phyloP scores from a whole-genome alignment of 2,797 vertebrate genomes.

The Neomorphus geoffroyi region DNA sequence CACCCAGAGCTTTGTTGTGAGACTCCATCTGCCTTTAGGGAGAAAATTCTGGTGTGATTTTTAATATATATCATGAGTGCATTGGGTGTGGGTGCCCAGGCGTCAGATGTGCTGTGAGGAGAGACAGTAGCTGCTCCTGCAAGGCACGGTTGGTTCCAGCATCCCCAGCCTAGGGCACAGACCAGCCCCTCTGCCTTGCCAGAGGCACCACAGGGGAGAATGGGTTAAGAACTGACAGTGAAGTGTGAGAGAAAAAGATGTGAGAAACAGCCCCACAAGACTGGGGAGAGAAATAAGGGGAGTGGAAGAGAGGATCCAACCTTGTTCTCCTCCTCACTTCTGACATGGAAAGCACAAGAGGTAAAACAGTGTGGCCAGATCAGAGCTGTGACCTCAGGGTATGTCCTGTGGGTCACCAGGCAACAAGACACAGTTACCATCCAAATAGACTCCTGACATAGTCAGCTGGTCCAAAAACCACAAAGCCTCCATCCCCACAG shows the following conservation, averaged over 20 bases:
- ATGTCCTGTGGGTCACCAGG: rapidly evolving
- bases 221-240: rapidly evolving
- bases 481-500: background rate
- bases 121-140: too few species aligned
- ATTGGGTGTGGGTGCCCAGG: rapidly evolving
- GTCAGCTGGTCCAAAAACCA: background rate
- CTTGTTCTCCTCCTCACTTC: background rate
- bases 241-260: background rate
- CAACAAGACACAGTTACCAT: background rate
- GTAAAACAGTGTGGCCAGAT: rapidly evolving
- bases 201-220: too few species aligned
- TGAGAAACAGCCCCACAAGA: rapidly evolving
- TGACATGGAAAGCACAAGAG: too few species aligned
- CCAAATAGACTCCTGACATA: rapidly evolving
- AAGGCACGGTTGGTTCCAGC: rapidly evolving
- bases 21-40: background rate
- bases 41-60: background rate
- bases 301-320: background rate
- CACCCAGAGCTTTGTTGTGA: background rate
- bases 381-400: background rate
- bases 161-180: background rate
- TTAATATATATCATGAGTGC: background rate
- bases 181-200: background rate
- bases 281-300: background rate
- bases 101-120: rapidly evolving